Percentiles rank a stretch among this genome's conserved stretches.
Evolutionary conservation across 2,113 vertebrate genomes (phyloP).

Genomic region (Tylochromis polylepis): DNA sequence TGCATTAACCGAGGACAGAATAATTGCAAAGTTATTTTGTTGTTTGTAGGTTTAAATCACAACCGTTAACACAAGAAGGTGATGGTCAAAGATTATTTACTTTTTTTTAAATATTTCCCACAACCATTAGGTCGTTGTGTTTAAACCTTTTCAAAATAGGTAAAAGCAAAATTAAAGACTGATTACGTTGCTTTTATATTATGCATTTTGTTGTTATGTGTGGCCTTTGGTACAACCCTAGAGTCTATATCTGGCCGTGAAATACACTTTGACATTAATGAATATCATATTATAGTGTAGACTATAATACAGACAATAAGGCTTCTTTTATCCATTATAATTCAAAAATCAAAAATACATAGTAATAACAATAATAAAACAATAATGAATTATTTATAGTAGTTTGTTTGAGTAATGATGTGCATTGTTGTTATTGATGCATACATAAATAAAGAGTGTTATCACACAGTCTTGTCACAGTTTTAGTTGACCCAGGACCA

Average conservation of each 20-base stretch:
- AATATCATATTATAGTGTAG: background rate
- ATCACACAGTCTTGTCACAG: background rate
- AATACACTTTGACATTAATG: background rate
- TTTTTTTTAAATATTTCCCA: background rate
- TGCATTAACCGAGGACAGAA: background rate
- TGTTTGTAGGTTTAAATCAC: background rate
- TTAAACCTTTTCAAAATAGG: background rate
- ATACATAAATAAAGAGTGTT: background rate
- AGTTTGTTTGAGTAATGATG: background rate
- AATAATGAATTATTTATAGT: fast-evolving
- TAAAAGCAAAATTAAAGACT: background rate
- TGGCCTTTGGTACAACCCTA: background rate
- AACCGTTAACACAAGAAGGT: background rate
- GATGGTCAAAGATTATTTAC: background rate
- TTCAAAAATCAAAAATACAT: background rate
- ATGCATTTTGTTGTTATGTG: background rate
- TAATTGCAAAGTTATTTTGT: background rate
- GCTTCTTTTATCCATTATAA: background rate
- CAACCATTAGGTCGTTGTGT: background rate
- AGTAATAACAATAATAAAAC: background rate
- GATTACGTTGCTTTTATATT: background rate
- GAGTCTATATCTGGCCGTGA: background rate
- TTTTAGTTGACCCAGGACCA: background rate
- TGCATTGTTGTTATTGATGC: background rate
- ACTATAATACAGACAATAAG: background rate